phyloP scores from a whole-genome alignment of 2,797 vertebrate genomes.

The Avahi laniger region DNA sequence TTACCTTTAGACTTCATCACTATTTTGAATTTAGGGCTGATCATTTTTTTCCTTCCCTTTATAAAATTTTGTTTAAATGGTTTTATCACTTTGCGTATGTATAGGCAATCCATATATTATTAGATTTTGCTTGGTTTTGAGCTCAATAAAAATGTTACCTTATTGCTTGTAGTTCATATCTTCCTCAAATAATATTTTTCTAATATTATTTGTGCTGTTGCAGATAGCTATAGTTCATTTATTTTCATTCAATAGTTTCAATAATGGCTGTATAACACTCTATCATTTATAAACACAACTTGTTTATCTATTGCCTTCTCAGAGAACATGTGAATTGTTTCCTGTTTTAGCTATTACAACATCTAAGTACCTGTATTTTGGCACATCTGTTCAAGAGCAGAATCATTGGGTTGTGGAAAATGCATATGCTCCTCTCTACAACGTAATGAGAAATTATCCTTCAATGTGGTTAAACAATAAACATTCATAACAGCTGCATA shows the following conservation, averaged over 20 bases:
- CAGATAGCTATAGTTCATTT: not conserved
- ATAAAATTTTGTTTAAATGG: not conserved
- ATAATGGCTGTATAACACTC: not conserved
- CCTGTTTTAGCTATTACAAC: not conserved
- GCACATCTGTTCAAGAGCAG: not conserved
- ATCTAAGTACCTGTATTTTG: not conserved
- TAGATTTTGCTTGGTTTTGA: not conserved
- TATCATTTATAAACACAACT: not conserved
- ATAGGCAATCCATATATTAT: not conserved
- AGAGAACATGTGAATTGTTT: not conserved
- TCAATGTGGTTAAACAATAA: not conserved
- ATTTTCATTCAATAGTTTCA: not conserved
- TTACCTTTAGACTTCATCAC: not conserved
- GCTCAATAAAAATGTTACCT: not conserved
- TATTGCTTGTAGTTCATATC: not conserved
- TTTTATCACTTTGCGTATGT: not conserved
- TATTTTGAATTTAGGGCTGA: not conserved
- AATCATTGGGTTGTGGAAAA: not conserved
- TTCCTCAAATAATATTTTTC: not conserved
- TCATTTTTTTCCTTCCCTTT: not conserved
- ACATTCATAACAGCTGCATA: not conserved
- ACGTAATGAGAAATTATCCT: not conserved
- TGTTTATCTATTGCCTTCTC: not conserved
- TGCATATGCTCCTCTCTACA: not conserved
- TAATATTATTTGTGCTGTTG: not conserved